A percentile compares a stretch with the other conserved stretches of the same genome.
These are phyloP conservation scores for Drosophila ficusphila DNA, from an alignment of 1,140 invertebrate genomes.

Conservation along the genomic window DNA sequence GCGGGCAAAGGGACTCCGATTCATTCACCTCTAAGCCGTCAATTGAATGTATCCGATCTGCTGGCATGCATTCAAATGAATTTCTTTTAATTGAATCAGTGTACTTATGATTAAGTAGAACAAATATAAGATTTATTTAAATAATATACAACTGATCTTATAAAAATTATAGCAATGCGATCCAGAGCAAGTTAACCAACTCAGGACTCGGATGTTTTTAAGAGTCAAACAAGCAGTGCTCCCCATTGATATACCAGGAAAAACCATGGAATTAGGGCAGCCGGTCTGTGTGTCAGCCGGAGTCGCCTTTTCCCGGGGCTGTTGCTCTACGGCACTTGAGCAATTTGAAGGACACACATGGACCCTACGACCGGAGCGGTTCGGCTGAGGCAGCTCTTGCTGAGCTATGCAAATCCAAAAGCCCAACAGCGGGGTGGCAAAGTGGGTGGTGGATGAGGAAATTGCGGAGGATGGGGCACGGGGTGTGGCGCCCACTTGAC, in stretches of 20 bases:
- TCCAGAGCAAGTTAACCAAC: background rate
- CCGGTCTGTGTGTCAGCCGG: slow-evolving; percentile 68
- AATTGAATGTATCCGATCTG: slow-evolving; percentile 13
- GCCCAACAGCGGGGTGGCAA: slow-evolving; percentile 51
- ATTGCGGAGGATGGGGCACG: background rate
- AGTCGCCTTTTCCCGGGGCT: slow-evolving; percentile 30
- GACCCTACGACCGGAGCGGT: slow-evolving; percentile 55
- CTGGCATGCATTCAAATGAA: slow-evolving; percentile 3
- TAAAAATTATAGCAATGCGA: background rate
- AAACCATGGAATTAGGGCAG: slow-evolving; percentile 64
- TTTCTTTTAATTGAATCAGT: slow-evolving; percentile 23
- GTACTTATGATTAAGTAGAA: background rate
- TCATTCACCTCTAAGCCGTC: slow-evolving; percentile 15
- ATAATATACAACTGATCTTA: background rate
- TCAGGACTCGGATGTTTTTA: slow-evolving; percentile 3
- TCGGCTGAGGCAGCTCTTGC: slow-evolving; percentile 41
- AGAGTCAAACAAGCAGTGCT: slow-evolving; percentile 21
- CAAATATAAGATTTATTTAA: background rate
- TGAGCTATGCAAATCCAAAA: slow-evolving; percentile 79
- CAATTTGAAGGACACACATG: slow-evolving; percentile 76
- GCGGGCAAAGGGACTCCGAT: slow-evolving; percentile 27
- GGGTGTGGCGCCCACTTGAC: slow-evolving; percentile 70
- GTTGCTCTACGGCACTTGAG: slow-evolving; percentile 64
- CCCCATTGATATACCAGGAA: slow-evolving; percentile 26
- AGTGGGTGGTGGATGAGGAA: background rate